Percentiles rank a stretch among this genome's conserved stretches.
Conservation (phyloP, 2,888 invertebrate species). For the Monopis laevigella region DNA sequence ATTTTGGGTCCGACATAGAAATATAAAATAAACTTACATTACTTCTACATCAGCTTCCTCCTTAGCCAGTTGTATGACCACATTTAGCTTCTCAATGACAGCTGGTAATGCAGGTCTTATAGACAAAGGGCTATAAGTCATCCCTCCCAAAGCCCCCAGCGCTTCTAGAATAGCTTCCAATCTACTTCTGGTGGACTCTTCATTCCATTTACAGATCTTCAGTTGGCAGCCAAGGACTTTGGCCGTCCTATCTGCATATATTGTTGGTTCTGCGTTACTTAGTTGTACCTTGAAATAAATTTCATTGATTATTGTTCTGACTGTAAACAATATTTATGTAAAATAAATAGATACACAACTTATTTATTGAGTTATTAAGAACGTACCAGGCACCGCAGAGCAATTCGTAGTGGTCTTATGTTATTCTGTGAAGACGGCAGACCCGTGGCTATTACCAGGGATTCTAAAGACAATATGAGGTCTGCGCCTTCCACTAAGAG, state of each 20-base stretch:
- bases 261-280: constrained; percentile 33
- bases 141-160: constrained; percentile 38
- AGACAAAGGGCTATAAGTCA: constrained; percentile 23
- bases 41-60: too few species aligned
- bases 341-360: too few species aligned
- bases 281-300: constrained; percentile 35
- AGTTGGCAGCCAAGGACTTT: constrained; percentile 33
- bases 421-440: constrained; percentile 36
- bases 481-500: constrained; percentile 72
- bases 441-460: constrained; percentile 67
- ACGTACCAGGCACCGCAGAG: constrained; percentile 77
- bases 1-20: too few species aligned
- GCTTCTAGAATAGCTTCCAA: constrained; percentile 37
- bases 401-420: constrained; percentile 69
- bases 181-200: background rate
- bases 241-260: constrained; percentile 40
- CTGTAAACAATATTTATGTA: too few species aligned
- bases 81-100: constrained; percentile 13
- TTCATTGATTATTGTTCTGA: background rate
- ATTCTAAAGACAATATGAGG: constrained; percentile 73
- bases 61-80: too few species aligned
- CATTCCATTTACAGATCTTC: constrained; percentile 21
- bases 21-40: too few species aligned
- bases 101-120: constrained; percentile 16
- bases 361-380: too few species aligned